Evolutionary conservation across 2,888 invertebrate species (phyloP).

Genomic region (Agonum fuliginosum): DNA sequence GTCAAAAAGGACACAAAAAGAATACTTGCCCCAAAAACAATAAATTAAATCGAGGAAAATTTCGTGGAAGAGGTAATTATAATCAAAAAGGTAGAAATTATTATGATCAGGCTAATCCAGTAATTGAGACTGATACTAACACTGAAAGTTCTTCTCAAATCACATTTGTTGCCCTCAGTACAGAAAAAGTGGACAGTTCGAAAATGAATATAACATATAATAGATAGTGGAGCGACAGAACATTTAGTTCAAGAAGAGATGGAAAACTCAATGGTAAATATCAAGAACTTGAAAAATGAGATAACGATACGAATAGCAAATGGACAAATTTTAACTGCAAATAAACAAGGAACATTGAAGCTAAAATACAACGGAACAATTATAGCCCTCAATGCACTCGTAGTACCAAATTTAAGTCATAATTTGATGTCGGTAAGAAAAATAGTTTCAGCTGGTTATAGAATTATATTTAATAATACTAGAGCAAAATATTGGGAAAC

Average conservation of each 20-base stretch:
- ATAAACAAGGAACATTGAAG: not conserved
- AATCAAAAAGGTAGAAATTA: not conserved
- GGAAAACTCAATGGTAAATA: not conserved
- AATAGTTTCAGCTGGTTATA: not conserved
- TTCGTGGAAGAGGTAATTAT: not conserved
- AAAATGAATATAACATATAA: not conserved
- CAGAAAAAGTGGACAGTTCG: not conserved
- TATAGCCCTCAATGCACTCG: not conserved
- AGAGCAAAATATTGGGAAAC: too few species aligned
- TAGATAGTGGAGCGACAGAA: slow-evolving; percentile 12
- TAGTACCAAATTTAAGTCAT: not conserved
- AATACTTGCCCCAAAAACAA: not conserved
- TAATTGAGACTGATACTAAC: too few species aligned
- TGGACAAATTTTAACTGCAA: slow-evolving; percentile 6
- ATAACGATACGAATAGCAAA: slow-evolving; percentile 5
- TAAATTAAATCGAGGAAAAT: not conserved
- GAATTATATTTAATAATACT: not conserved
- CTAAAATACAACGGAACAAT: not conserved
- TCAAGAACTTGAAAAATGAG: not conserved
- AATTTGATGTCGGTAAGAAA: slow-evolving; percentile 5
- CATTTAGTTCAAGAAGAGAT: slow-evolving; percentile 6
- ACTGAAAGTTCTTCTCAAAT: not conserved
- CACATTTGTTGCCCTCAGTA: not conserved
- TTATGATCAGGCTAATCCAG: not conserved
- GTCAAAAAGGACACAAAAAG: not conserved